phyloP scores from a whole-genome alignment of 2,113 vertebrate genomes.

The Passer montanus region DNA sequence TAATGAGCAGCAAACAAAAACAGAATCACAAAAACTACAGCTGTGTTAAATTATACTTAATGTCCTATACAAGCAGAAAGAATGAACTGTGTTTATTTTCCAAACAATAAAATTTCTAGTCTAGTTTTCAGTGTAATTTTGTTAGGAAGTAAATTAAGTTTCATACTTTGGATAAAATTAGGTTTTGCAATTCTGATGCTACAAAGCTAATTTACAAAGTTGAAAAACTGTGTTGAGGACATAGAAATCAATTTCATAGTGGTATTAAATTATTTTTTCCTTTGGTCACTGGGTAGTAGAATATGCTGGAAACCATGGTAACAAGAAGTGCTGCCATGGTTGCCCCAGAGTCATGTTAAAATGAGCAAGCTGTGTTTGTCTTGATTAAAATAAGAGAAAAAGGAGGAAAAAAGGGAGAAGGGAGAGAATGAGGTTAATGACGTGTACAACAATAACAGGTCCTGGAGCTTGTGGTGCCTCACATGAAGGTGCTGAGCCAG shows the following conservation, averaged over 20 bases:
- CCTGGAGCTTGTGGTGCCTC: neutral
- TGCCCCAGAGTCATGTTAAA: constrained; percentile 1
- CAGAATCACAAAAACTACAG: constrained; percentile 39
- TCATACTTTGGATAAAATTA: neutral
- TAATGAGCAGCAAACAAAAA: constrained; percentile 33
- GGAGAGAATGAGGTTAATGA: neutral
- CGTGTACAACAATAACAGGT: neutral
- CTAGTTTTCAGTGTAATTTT: constrained; percentile 16
- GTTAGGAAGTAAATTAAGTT: constrained; percentile 36
- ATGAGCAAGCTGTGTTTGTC: neutral
- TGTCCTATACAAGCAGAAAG: neutral
- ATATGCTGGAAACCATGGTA: constrained; percentile 22
- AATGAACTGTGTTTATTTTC: constrained; percentile 35
- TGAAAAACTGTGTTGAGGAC: neutral
- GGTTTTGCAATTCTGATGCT: neutral
- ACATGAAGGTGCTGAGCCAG: neutral
- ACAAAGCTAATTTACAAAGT: constrained; percentile 1
- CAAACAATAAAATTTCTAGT: constrained; percentile 43
- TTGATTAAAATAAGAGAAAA: neutral
- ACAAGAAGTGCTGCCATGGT: neutral
- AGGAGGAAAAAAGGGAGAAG: neutral
- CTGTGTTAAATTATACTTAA: constrained; percentile 49
- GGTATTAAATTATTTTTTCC: neutral
- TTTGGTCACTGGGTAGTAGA: neutral
- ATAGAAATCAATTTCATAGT: neutral